Conservation (phyloP, 2,888 invertebrate genomes). For the Drosophila nr. perissopoda region DNA sequence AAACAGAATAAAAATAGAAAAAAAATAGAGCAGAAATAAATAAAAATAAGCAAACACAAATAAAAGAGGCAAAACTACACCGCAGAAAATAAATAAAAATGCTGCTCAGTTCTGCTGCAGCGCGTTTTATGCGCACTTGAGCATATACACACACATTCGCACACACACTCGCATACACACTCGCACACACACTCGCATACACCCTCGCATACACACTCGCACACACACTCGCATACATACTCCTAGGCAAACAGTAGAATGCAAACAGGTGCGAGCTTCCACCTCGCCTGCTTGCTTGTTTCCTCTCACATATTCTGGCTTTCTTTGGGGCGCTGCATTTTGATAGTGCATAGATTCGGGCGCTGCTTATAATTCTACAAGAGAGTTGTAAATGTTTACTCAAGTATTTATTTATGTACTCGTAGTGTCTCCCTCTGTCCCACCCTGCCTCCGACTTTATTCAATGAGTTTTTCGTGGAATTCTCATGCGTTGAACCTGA, state of each 20-base stretch:
- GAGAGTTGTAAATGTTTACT: conserved; percentile 77
- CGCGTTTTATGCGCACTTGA: conserved; percentile 75
- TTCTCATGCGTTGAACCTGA: conserved; percentile 5
- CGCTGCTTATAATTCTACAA: conserved; percentile 74
- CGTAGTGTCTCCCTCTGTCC: conserved; percentile 18
- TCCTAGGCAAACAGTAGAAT: conserved; percentile 9
- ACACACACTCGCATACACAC: conserved; percentile 2
- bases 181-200: background rate
- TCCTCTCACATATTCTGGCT: conserved; percentile 1
- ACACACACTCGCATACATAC: conserved; percentile 4
- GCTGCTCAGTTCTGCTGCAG: conserved; percentile 72
- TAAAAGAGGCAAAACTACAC: conserved; percentile 52
- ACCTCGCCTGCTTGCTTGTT: conserved; percentile 13
- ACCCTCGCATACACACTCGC: background rate
- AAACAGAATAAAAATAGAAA: conserved; percentile 19
- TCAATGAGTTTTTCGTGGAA: conserved; percentile 7
- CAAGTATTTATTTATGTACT: conserved; percentile 79
- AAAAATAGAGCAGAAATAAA: background rate
- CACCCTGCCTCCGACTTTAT: background rate
- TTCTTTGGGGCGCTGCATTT: conserved; percentile 55
- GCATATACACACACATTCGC: conserved; percentile 26
- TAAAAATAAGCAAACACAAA: conserved; percentile 43
- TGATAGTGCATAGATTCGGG: conserved; percentile 73
- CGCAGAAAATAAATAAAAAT: conserved; percentile 77
- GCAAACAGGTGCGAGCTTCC: conserved; percentile 71